Evolutionary conservation across 2,797 vertebrate species (phyloP), one percentile per base, ranked within the genome.

Genomic region (Pseudochirops cupreus): DNA sequence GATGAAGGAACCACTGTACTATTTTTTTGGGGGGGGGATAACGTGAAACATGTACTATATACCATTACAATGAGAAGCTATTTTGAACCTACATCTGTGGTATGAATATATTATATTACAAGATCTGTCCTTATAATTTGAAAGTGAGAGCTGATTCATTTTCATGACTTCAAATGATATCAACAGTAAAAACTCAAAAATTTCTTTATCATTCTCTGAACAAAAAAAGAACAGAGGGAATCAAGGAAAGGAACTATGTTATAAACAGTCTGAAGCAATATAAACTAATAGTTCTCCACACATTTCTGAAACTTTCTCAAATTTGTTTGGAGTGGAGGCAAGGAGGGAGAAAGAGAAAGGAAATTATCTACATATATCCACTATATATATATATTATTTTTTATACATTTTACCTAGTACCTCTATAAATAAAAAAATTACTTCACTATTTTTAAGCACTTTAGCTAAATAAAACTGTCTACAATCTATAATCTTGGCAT

Each of bases 131-230:
- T 93, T 96, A 97, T 93, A 97, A 3, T 0, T 91, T n/a, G 62
- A 62, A 93, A 97, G 57, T 96, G 91, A 95, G 10, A 94, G 95
- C 50, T 96, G 67, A 95, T 93, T 90, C 97, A 97, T 92, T 96
- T 96, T 93, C 93, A 95, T 94, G 58, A 97, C 95, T 96, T 97
- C 92, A 97, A 92, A 82, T 56, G 97, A 62, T 96, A 97, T 96
- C 74, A 94, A 96, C 97, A 98, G 94, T 92, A 39, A 94, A 95
- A 90, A 93, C 95, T 67, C 39, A 82, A 96, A 95, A 11, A 96
- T 96, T 96, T 95, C 96, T 97, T 97, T 95, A 94, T 46, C 97
- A 97, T 97, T 96, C 97, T 96, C 67, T 95, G 94, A 89, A 91
- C 93, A 94, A 96, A 95, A 52, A 52, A 97, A 94, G 91, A 96